Conservation (phyloP, 2,113 vertebrate species). For the Strigops habroptila region DNA sequence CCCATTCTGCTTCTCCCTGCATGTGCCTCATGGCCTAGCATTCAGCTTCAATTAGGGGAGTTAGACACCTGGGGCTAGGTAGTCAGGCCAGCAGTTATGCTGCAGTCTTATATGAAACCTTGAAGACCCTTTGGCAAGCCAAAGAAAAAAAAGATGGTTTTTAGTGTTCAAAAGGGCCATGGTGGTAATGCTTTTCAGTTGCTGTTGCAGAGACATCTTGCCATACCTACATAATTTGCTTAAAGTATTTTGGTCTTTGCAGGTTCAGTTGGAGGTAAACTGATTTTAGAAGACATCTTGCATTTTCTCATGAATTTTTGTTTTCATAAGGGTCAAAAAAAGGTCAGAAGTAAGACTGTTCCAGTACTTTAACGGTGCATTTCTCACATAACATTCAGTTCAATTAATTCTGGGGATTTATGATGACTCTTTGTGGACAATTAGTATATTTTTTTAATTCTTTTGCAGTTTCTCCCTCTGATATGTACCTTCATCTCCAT, state of each 20-base stretch:
- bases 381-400: background rate
- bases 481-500: background rate
- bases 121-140: background rate
- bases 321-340: background rate
- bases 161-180: background rate
- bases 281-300: background rate
- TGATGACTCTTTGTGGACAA: background rate
- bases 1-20: background rate
- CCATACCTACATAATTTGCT: background rate
- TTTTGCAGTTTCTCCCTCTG: background rate
- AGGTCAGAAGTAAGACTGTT: background rate
- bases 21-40: background rate
- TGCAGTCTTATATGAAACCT: background rate
- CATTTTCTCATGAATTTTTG: background rate
- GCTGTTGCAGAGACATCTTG: background rate
- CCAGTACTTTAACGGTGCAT: background rate
- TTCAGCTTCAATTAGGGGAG: background rate
- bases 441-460: background rate
- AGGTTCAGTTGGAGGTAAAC: background rate
- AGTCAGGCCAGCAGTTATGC: background rate
- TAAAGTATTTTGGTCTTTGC: background rate
- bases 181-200: background rate
- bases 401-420: background rate
- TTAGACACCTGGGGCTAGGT: background rate
- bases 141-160: background rate